Percentiles rank a stretch among this genome's conserved stretches.
These are phyloP conservation scores for Drepana arcuata DNA, from an alignment of 1,140 invertebrate species.

Conservation along the genomic window DNA sequence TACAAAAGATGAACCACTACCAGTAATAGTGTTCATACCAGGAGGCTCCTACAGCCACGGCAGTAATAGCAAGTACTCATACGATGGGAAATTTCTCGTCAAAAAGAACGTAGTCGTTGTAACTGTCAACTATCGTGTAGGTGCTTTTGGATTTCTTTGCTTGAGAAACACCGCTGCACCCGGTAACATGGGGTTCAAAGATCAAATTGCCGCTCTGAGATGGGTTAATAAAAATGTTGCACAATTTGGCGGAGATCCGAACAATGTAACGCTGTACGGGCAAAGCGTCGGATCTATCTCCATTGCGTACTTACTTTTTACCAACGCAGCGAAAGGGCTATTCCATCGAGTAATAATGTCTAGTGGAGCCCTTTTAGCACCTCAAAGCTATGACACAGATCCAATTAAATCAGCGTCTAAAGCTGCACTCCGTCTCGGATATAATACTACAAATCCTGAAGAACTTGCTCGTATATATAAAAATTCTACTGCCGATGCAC, in stretches of 20 bases:
- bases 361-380: constrained; percentile 71
- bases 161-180: constrained; percentile 65
- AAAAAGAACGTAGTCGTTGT: constrained; percentile 40
- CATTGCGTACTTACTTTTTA: constrained; percentile 27
- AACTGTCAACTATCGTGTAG: constrained; percentile 34
- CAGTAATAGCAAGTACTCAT: constrained; percentile 43
- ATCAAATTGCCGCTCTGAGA: constrained; percentile 70
- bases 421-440: constrained; percentile 22
- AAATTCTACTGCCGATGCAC: constrained; percentile 18
- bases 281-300: constrained; percentile 58
- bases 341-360: constrained; percentile 73
- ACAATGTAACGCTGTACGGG: constrained; percentile 65
- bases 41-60: constrained; percentile 64
- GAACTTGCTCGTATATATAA: constrained; percentile 20
- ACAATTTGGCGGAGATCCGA: constrained; percentile 74
- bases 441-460: constrained; percentile 18
- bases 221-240: constrained; percentile 78
- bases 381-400: constrained; percentile 40
- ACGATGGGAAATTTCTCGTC: constrained; percentile 61
- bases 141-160: constrained; percentile 71
- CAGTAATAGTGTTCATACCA: constrained; percentile 72
- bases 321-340: constrained; percentile 52
- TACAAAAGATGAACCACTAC: constrained; percentile 16
- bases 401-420: constrained; percentile 20
- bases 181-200: constrained; percentile 75